Percentiles rank a stretch among this genome's conserved stretches.
Conservation (phyloP, 2,888 invertebrate species). For the Yponomeuta cagnagella region DNA sequence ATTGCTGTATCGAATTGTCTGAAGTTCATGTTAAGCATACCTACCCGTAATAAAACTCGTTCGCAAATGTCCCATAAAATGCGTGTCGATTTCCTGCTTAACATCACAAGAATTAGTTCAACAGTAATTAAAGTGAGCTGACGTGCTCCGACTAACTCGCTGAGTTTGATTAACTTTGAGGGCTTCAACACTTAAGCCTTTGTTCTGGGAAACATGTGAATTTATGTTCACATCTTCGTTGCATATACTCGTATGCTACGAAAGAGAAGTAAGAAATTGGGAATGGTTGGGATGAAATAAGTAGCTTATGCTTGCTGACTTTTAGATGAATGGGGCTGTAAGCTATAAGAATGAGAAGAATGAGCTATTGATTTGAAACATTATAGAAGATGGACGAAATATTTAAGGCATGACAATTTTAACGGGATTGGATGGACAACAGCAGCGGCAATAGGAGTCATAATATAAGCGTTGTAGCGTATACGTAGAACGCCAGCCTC, state of each 20-base stretch:
- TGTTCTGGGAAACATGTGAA: background rate
- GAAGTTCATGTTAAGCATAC: too few relatives aligned
- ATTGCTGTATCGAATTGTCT: too few relatives aligned
- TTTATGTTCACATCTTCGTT: background rate
- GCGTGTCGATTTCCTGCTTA: constrained; percentile 4
- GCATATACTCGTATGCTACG: background rate
- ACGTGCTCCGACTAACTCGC: background rate
- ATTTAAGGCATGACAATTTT: too few relatives aligned
- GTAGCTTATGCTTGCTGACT: background rate
- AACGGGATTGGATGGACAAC: too few relatives aligned
- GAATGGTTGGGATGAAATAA: background rate
- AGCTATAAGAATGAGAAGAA: background rate
- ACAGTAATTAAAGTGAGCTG: background rate
- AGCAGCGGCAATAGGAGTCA: too few relatives aligned
- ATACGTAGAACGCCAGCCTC: too few relatives aligned
- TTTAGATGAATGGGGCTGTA: background rate
- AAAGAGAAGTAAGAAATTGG: background rate
- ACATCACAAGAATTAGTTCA: background rate
- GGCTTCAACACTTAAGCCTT: background rate
- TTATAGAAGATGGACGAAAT: too few relatives aligned
- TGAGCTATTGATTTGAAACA: too few relatives aligned
- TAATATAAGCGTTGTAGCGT: too few relatives aligned
- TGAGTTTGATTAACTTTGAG: background rate
- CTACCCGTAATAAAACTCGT: background rate
- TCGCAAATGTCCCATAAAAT: background rate